Evolutionary conservation across 2,113 vertebrate genomes (phyloP).

Genomic region (Micromys minutus): DNA sequence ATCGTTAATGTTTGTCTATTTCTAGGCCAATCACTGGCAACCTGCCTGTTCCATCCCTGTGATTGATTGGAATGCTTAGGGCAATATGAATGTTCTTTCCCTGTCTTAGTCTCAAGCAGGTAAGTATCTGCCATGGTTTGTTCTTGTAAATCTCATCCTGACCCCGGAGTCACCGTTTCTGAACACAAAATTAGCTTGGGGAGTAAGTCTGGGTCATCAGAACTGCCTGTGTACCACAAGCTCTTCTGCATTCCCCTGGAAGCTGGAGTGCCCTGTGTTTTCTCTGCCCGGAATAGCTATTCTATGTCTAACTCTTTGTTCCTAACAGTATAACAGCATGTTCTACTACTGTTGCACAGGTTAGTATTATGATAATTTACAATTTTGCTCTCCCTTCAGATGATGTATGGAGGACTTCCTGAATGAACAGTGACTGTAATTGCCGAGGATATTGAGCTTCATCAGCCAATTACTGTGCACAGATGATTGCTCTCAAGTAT

Average conservation of each 20-base stretch:
- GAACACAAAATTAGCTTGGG: neutral
- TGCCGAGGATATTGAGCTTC: constrained; percentile 66
- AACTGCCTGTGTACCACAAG: neutral
- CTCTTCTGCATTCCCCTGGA: constrained; percentile 12
- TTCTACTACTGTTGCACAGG: constrained; percentile 50
- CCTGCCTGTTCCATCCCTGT: neutral
- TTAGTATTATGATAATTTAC: constrained; percentile 76
- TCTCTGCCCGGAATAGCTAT: constrained; percentile 34
- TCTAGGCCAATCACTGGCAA: neutral
- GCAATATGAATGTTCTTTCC: neutral
- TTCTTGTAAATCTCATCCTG: neutral
- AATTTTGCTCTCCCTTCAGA: constrained; percentile 70
- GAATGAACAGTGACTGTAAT: constrained; percentile 72
- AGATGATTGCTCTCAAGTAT: constrained; percentile 73
- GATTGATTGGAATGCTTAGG: neutral
- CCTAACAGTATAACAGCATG: constrained; percentile 44
- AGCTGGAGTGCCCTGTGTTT: neutral
- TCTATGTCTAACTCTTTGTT: constrained; percentile 49
- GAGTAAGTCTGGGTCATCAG: neutral
- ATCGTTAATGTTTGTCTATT: neutral
- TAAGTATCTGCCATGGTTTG: neutral
- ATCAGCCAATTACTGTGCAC: constrained; percentile 73
- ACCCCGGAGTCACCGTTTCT: neutral
- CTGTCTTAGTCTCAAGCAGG: neutral
- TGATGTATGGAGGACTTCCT: constrained; percentile 75